Evolutionary conservation across 2,888 invertebrate genomes (phyloP).

Genomic region (Coenonympha arcania): DNA sequence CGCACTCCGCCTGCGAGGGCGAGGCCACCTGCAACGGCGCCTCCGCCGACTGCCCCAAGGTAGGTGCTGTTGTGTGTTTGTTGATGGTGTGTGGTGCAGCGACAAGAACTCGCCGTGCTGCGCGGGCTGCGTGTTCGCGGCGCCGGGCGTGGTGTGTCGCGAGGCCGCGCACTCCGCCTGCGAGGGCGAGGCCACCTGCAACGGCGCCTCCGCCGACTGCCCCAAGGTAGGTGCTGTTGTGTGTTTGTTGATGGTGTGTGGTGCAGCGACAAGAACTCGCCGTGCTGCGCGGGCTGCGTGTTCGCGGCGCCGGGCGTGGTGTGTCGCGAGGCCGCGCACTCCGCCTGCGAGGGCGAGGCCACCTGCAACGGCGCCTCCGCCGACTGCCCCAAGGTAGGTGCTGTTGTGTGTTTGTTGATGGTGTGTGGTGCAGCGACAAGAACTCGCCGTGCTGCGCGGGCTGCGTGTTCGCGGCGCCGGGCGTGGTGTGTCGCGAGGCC

Average conservation of each 20-base stretch:
- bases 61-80: conserved; percentile 19
- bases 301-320: conserved; percentile 87
- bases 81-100: conserved; percentile 61
- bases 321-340: conserved; percentile 92
- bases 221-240: conserved; percentile 51
- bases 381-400: conserved; percentile 62
- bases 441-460: conserved; percentile 96
- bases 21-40: conserved; percentile 90
- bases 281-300: conserved; percentile 94
- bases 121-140: conserved; percentile 90
- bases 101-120: conserved; percentile 98
- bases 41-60: conserved; percentile 68
- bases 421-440: conserved; percentile 81
- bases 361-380: conserved; percentile 83
- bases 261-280: conserved; percentile 93
- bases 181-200: conserved; percentile 92
- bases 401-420: background rate
- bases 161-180: conserved; percentile 94
- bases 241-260: background rate
- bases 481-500: conserved; percentile 90
- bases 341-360: conserved; percentile 94
- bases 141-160: conserved; percentile 86
- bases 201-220: conserved; percentile 77
- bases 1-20: conserved; percentile 93
- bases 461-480: conserved; percentile 88